These are phyloP conservation scores for Pelodytes ibericus DNA, from an alignment of 2,797 vertebrate species.

Conservation along the genomic window DNA sequence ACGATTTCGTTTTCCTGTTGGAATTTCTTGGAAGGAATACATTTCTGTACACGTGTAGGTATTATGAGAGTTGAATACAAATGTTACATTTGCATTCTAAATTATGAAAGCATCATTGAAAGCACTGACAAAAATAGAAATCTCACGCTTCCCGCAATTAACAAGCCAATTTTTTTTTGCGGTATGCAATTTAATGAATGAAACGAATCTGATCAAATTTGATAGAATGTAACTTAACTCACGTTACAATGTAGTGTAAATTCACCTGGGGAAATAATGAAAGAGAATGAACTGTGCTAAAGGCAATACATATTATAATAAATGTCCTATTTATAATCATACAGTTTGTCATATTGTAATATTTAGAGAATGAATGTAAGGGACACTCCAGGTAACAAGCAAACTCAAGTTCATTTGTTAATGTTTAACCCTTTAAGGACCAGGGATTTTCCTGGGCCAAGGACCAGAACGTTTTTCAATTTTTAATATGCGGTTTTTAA, in stretches of 20 bases:
- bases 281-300: neutral
- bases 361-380: too few species aligned
- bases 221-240: conserved; percentile 65
- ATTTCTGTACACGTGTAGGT: conserved; percentile 17
- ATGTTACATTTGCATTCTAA: conserved; percentile 38
- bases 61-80: conserved; percentile 24
- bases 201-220: neutral
- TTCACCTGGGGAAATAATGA: neutral
- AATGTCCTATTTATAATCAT: too few species aligned
- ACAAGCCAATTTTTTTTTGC: conserved; percentile 55
- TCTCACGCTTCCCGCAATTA: conserved; percentile 19
- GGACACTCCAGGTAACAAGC: too few species aligned
- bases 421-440: too few species aligned
- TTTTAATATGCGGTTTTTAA: too few species aligned
- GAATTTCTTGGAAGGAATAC: conserved; percentile 36
- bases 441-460: too few species aligned
- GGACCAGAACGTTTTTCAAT: too few species aligned
- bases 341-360: too few species aligned
- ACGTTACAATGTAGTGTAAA: conserved; percentile 58
- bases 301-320: neutral
- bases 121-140: conserved; percentile 17
- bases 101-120: conserved; percentile 3
- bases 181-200: conserved; percentile 15
- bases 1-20: neutral
- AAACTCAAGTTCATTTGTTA: too few species aligned